phyloP scores from a whole-genome alignment of 2,113 vertebrate genomes.

The Leptobrachium ailaonicum region DNA sequence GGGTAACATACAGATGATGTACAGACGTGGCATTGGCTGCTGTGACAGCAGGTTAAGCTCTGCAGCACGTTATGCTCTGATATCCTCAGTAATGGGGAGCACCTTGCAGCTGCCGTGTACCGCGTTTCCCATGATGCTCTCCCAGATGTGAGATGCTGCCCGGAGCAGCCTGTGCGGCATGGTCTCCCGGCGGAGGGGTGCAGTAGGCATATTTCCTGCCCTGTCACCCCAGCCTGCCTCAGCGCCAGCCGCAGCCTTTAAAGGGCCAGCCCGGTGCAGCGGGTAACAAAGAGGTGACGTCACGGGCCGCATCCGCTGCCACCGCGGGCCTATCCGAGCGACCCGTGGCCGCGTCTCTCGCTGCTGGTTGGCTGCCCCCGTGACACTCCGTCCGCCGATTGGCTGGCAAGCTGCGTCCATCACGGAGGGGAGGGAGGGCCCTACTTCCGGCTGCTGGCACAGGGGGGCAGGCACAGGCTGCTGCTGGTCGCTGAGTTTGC shows the following conservation, averaged over 20 bases:
- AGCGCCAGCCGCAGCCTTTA: background rate
- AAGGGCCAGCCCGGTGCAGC: constrained; percentile 3
- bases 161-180: too few species aligned
- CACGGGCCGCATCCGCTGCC: constrained; percentile 1
- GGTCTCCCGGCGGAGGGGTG: background rate
- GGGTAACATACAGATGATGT: too few species aligned
- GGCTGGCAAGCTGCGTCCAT: background rate
- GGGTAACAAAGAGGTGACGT: constrained; percentile 13
- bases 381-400: background rate
- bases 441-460: background rate
- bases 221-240: background rate
- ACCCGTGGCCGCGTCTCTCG: background rate
- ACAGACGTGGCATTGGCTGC: too few species aligned
- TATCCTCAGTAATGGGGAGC: too few species aligned
- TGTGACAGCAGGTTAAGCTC: too few species aligned
- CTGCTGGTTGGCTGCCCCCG: background rate
- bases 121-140: too few species aligned
- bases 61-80: too few species aligned
- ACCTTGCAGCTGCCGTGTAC: too few species aligned
- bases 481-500: constrained; percentile 1
- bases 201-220: background rate
- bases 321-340: background rate
- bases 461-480: background rate
- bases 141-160: too few species aligned
- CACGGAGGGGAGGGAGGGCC: constrained; percentile 1